phyloP scores from a whole-genome alignment of 2,888 invertebrate species.

The Orchesellides sinensis region DNA sequence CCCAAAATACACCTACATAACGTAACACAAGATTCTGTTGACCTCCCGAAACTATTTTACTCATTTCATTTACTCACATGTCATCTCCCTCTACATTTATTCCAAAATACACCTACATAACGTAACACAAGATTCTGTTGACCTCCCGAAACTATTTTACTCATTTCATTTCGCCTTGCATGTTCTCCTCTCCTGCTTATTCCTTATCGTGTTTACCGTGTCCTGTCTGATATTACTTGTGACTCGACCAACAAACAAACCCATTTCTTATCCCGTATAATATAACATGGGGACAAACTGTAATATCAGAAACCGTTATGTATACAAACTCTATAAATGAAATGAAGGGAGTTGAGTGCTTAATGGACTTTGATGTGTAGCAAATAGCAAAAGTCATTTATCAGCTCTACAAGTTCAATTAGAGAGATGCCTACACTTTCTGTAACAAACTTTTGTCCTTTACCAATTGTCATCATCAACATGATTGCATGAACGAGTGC shows the following conservation, averaged over 20 bases:
- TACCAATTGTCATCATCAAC: constrained; percentile 18
- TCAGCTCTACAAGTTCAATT: constrained; percentile 16
- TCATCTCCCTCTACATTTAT: neutral
- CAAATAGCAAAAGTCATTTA: constrained; percentile 1
- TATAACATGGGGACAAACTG: no score
- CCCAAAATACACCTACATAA: no score
- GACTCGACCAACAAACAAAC: no score
- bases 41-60: constrained; percentile 34
- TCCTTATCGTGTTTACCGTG: no score
- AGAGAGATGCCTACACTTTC: constrained; percentile 6
- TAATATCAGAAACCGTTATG: no score
- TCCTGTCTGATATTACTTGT: no score
- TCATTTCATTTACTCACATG: constrained; percentile 24
- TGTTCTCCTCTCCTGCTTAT: constrained; percentile 5
- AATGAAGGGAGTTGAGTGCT: constrained; percentile 1
- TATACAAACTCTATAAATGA: no score
- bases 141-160: constrained; percentile 34
- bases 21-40: no score
- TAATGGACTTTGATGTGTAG: constrained; percentile 14
- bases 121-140: no score
- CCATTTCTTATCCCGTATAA: no score
- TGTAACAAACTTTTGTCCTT: neutral
- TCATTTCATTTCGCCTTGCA: constrained; percentile 34
- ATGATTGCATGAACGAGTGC: constrained; percentile 19
- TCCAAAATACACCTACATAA: no score